Evolutionary conservation across 2,888 invertebrate species (phyloP).

Genomic region (Drosophila ustulata): DNA sequence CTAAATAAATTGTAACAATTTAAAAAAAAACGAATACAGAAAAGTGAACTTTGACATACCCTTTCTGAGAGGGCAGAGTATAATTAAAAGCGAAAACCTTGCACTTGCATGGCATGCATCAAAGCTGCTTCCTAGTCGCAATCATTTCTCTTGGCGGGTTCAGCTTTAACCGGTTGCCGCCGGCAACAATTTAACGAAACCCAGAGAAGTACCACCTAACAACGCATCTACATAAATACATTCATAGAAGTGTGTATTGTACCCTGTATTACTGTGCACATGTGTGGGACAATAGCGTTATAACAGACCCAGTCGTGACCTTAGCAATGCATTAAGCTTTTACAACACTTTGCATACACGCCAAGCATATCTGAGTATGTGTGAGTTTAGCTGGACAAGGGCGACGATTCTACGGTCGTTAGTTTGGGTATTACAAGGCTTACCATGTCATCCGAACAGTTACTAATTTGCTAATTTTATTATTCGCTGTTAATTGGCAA

Average conservation of each 20-base stretch:
- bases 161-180: constrained; percentile 42
- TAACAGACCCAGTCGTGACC: constrained; percentile 37
- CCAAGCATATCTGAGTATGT: not conserved
- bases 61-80: not conserved
- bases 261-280: constrained; percentile 3
- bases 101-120: not conserved
- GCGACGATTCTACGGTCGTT: constrained; percentile 17
- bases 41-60: not conserved
- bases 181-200: constrained; percentile 31
- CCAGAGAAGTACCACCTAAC: not conserved
- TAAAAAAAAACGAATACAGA: not conserved
- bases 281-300: constrained; percentile 23
- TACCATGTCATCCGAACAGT: constrained; percentile 12
- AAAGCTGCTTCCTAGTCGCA: constrained; percentile 1
- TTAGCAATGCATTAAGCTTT: constrained; percentile 41
- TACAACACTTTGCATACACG: constrained; percentile 16
- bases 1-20: not conserved
- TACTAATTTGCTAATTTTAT: constrained; percentile 16
- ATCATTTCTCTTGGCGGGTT: constrained; percentile 16
- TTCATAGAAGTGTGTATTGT: not conserved
- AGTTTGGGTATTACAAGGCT: constrained; percentile 15
- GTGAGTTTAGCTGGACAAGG: constrained; percentile 20
- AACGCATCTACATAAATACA: not conserved
- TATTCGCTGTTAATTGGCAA: not conserved
- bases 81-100: constrained; percentile 15